phyloP scores from a whole-genome alignment of 2,113 vertebrate genomes.

The Myrmecophaga tridactyla region DNA sequence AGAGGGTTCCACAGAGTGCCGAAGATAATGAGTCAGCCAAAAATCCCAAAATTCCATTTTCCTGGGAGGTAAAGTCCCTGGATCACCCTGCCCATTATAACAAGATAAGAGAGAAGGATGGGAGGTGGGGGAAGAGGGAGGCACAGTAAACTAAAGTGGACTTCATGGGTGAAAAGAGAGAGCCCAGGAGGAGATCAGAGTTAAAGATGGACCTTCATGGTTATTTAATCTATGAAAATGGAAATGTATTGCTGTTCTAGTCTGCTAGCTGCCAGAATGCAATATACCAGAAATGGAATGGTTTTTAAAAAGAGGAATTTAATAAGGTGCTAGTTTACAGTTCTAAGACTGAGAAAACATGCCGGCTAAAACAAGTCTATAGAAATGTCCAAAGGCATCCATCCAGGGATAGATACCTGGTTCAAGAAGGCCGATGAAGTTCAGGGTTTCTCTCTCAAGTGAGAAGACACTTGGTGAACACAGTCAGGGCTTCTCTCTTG shows the following conservation, averaged over 20 bases:
- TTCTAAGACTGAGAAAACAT: too few relatives aligned
- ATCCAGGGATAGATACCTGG: too few relatives aligned
- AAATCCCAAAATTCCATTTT: not conserved
- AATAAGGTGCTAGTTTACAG: too few relatives aligned
- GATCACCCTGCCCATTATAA: not conserved
- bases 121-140: not conserved
- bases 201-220: not conserved
- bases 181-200: not conserved
- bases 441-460: too few relatives aligned
- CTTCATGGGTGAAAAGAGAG: not conserved
- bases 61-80: not conserved
- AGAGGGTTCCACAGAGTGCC: not conserved
- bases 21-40: not conserved
- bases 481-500: too few relatives aligned
- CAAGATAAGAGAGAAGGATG: not conserved
- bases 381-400: too few relatives aligned
- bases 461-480: too few relatives aligned
- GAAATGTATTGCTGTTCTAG: not conserved
- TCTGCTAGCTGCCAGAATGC: too few relatives aligned
- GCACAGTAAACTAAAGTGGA: not conserved
- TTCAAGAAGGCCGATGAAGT: too few relatives aligned
- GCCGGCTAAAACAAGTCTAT: too few relatives aligned
- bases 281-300: too few relatives aligned
- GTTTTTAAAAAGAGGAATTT: too few relatives aligned
- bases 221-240: not conserved